Evolutionary conservation across 2,113 vertebrate genomes (phyloP).

Genomic region (Ascaphus truei): DNA sequence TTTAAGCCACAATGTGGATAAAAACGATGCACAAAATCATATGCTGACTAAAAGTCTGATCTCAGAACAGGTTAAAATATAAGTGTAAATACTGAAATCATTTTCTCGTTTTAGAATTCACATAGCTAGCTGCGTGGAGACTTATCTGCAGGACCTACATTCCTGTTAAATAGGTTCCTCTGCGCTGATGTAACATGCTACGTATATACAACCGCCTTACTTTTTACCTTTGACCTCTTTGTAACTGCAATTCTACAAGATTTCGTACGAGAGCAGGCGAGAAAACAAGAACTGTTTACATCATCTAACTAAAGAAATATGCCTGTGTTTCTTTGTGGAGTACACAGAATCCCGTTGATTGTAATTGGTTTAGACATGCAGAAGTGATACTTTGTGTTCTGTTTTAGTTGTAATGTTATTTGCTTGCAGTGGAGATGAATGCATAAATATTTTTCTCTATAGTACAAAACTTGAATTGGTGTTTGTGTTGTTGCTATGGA

Average conservation of each 20-base stretch:
- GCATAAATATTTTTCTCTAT: background rate
- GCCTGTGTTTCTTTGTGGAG: background rate
- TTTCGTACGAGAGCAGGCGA: background rate
- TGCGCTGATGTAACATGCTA: background rate
- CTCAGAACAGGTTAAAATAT: too few relatives aligned
- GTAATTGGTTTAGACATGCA: background rate
- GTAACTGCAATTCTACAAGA: background rate
- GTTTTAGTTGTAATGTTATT: background rate
- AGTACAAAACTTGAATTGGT: slow-evolving; percentile 38
- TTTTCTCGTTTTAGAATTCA: background rate
- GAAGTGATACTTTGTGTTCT: too few relatives aligned
- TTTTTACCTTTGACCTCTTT: background rate
- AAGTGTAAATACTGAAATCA: too few relatives aligned
- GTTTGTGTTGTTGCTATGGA: slow-evolving; percentile 63
- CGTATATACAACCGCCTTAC: background rate
- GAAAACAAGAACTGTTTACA: background rate
- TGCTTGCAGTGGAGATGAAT: slow-evolving; percentile 11
- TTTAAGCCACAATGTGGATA: too few relatives aligned
- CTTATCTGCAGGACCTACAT: slow-evolving; percentile 14
- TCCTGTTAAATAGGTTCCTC: background rate
- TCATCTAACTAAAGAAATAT: background rate
- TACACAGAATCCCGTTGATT: background rate
- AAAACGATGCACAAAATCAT: too few relatives aligned
- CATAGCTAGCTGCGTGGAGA: slow-evolving; percentile 1
- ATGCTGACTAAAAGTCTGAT: too few relatives aligned